A percentile compares a stretch with the other conserved stretches of the same genome.
Conservation (phyloP, 2,797 vertebrate species). For the Lagocephalus sceleratus region DNA sequence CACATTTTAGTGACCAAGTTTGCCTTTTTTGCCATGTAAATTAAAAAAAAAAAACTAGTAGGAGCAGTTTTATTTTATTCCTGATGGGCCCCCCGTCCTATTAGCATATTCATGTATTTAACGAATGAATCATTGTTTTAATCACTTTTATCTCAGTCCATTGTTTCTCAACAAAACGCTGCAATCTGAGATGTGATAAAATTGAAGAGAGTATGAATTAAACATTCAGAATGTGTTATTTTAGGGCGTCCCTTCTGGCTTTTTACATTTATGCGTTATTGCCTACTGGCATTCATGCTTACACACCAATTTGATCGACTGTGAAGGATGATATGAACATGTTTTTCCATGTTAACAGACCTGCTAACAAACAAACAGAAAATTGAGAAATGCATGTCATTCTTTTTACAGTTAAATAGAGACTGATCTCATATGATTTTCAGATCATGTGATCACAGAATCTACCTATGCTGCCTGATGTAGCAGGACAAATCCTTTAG, state of each 20-base stretch:
- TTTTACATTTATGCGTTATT: neutral
- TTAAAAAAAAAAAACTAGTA: neutral
- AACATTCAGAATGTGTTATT: neutral
- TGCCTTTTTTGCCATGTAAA: neutral
- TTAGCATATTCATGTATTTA: no score
- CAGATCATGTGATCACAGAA: neutral
- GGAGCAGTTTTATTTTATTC: neutral
- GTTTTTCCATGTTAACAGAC: neutral
- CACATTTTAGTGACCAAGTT: neutral
- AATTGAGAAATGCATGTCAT: no score
- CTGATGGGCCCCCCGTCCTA: no score
- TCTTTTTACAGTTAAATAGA: no score
- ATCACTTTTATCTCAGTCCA: neutral
- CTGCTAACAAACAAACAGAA: no score
- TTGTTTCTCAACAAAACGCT: neutral
- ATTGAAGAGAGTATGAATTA: neutral
- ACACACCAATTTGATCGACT: no score
- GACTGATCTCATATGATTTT: neutral
- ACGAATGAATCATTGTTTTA: neutral
- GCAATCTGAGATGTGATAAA: neutral
- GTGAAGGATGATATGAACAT: no score
- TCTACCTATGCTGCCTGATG: neutral
- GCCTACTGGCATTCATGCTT: neutral
- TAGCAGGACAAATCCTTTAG: no score
- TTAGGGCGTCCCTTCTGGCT: no score